These are phyloP conservation scores for Alauda arvensis DNA, from an alignment of 2,797 vertebrate species.

Conservation along the genomic window DNA sequence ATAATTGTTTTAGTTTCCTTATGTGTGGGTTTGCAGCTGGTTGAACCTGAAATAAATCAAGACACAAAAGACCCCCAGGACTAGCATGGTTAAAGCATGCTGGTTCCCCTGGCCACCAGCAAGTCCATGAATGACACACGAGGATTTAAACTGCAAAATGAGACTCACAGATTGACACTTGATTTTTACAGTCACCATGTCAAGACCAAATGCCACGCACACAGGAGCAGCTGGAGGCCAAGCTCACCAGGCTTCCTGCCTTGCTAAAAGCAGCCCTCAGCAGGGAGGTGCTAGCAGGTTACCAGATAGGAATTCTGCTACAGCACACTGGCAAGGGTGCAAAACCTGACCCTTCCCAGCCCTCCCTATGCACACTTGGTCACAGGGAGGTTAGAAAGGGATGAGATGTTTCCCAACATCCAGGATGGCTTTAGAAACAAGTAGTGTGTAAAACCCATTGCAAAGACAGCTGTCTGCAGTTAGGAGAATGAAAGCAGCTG, in stretches of 20 bases:
- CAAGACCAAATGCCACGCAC: fast-evolving
- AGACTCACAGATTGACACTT: neutral
- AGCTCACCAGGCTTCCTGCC: neutral
- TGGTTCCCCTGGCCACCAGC: neutral
- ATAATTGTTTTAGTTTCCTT: neutral
- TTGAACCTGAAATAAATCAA: neutral
- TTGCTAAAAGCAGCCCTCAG: neutral
- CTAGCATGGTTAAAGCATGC: fast-evolving
- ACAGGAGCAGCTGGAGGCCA: neutral
- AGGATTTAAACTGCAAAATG: neutral
- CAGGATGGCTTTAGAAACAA: neutral
- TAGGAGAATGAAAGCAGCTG: neutral
- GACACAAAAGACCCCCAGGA: neutral
- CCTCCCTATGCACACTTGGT: neutral
- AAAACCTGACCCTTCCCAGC: neutral
- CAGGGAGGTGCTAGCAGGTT: neutral
- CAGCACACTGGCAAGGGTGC: neutral
- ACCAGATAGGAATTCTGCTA: neutral
- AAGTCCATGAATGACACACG: fast-evolving
- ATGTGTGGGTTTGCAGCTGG: neutral
- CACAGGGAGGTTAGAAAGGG: neutral
- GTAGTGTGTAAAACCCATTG: neutral
- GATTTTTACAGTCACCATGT: neutral
- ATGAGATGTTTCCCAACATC: neutral
- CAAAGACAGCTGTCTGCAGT: neutral